Evolutionary conservation across 2,888 invertebrate genomes (phyloP), one percentile per base, ranked within the genome.

Genomic region (Prosopocoilus inquinatus): DNA sequence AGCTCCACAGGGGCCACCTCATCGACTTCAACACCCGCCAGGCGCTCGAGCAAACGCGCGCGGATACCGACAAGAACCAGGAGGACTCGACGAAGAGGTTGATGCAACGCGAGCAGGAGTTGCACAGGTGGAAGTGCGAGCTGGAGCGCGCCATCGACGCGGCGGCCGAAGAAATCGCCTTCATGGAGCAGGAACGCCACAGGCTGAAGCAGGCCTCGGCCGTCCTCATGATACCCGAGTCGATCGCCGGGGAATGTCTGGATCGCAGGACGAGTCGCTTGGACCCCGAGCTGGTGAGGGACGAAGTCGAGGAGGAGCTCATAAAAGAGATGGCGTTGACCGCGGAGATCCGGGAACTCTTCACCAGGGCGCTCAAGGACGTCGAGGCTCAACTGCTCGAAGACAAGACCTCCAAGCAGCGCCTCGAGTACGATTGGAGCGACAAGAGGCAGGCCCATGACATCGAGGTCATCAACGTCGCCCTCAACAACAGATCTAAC

Each of bases 361-460:
- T 90, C 9, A 80, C 81, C 34, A 81, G 82, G 60, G 87, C 86
- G 0, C 74, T 89, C 3, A 78, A 82, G 35, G 84, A 86, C 67
- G 85, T 91, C 28, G 86, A 89, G 61, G 79, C 81, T 35, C 90
- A 91, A 75, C 78, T 90, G 70, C 70, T 83, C 28, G 84, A 89
- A 64, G 87, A 92, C 69, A 89, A 90, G 68, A 86, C 90, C 11
- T 88, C 89, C 0, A 94, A 95, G 71, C 85, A 88, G 62, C 84
- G 87, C 41, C 80, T 95, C 55, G 95, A 96, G 77, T 88, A 86
- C 69, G 94, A 95, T 73, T 95, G 94, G 93, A 93, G 93, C 67
- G 93, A 95, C 70, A 96, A 96, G 78, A 83, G 84, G 55, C 86
- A 90, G 70, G 85, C 93, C 0, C 87, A 90, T 67, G 84, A 88